phyloP scores from a whole-genome alignment of 2,797 vertebrate species.

The Myiotriccus ornatus region DNA sequence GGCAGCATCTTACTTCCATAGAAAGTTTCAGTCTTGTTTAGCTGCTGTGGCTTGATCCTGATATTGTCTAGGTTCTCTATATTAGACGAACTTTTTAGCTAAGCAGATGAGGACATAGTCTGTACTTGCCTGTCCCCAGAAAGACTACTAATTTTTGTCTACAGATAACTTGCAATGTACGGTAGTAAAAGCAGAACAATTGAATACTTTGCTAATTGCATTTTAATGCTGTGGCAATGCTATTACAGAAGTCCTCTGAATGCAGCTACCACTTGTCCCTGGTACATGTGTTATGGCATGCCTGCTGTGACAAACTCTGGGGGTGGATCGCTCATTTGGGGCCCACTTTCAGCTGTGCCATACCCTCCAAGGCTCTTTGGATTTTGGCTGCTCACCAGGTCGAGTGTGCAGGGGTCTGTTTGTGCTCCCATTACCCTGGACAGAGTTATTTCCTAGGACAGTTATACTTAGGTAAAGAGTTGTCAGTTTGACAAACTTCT shows the following conservation, averaged over 20 bases:
- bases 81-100: background rate
- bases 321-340: background rate
- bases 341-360: background rate
- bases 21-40: background rate
- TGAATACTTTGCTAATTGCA: background rate
- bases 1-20: conserved; percentile 68
- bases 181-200: background rate
- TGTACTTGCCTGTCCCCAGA: background rate
- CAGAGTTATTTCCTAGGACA: background rate
- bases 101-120: background rate
- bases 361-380: background rate
- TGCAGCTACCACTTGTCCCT: background rate
- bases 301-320: background rate
- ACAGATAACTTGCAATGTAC: background rate
- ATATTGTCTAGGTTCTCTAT: background rate
- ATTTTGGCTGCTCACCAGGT: background rate
- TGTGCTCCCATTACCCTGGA: background rate
- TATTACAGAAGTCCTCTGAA: background rate
- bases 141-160: background rate
- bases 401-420: background rate
- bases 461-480: background rate
- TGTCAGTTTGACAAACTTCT: background rate
- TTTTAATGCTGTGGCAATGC: background rate
- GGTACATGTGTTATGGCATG: background rate
- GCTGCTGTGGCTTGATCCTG: background rate